Conservation (phyloP, 2,113 vertebrate genomes). For the Vimba vimba region DNA sequence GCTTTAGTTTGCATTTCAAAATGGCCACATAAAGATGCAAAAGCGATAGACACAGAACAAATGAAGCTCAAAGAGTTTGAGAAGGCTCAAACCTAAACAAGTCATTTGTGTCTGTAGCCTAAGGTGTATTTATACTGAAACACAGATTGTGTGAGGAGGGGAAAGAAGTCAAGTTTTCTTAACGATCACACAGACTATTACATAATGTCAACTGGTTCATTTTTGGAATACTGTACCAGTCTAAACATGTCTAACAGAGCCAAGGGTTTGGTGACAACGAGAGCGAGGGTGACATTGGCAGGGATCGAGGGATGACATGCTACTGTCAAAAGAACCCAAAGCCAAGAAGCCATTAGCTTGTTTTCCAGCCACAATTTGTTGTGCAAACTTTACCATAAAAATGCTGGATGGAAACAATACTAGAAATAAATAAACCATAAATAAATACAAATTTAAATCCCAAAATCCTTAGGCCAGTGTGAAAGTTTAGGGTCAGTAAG, state of each 20-base stretch:
- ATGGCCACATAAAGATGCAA: neutral
- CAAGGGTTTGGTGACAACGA: neutral
- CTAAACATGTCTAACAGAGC: slow-evolving; percentile 20
- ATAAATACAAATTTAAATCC: neutral
- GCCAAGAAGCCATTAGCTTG: neutral
- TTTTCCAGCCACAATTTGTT: too few species aligned
- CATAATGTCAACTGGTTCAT: neutral
- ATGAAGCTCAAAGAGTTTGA: neutral
- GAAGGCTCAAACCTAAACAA: neutral
- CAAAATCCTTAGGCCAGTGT: neutral
- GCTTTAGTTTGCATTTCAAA: slow-evolving; percentile 5
- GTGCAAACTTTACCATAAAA: neutral
- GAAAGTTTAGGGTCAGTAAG: neutral
- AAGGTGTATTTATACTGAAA: slow-evolving; percentile 10
- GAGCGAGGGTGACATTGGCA: slow-evolving; percentile 19
- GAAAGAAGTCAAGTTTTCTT: neutral
- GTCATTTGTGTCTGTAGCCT: neutral
- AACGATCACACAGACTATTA: neutral
- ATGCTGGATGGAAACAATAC: neutral
- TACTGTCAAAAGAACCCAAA: neutral
- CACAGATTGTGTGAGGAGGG: neutral
- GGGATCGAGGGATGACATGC: neutral
- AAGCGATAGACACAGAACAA: neutral
- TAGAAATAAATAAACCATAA: neutral
- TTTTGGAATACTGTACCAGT: slow-evolving; percentile 25